Base-by-base conservation (phyloP, 1,140 invertebrate genomes). In the Tetramorium alpestre region DNA sequence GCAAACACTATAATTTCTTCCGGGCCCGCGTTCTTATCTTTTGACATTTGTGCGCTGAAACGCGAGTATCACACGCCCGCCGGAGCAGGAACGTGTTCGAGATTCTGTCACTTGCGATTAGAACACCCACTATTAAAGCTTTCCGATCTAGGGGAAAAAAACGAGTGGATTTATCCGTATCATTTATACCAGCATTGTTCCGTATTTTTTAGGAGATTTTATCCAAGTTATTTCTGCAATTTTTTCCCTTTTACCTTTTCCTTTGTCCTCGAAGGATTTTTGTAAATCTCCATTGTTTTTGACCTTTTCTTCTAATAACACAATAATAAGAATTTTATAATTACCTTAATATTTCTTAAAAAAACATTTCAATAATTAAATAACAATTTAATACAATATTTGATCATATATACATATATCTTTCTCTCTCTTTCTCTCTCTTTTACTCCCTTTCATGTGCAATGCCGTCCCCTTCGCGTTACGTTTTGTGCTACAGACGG, bases 1-100 rank as follows among this genome's bases (percentile, higher is more conserved):
- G 62, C 80, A 90, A 90, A 88, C 88, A 85, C 75, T 88, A 77
- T 90, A 90, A 88, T 88, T 90, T 85, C 75, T 88, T 88, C 54
- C 65, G 72, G 70, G 33, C 33, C 33, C 77, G 65, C 62, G 67
- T 67, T 90, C 86, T 90, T 90, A 90, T 90, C 89, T 70, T 25
- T 22, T 25, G 60, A 76, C 64, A 69, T 47, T 76, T 78, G 76
- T 70, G 56, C 44, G 54, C 56, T 75, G 77, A 88, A 85, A 90
- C 78, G 80, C 87, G 86, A 47, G 56, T 72, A 80, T 90, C 85
- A 85, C 44, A 60, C 13, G 41, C 58, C 38, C 25, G 69, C 22
- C 28, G 44, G 47, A 6, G 13, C 44, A 51, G 18, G 44, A 80
- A 33, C 65, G 86, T 65, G 58, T 70, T 70, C 54, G 69, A 90